Evolutionary conservation across 2,888 invertebrate species (phyloP).

Genomic region (Macrosiphum euphorbiae): DNA sequence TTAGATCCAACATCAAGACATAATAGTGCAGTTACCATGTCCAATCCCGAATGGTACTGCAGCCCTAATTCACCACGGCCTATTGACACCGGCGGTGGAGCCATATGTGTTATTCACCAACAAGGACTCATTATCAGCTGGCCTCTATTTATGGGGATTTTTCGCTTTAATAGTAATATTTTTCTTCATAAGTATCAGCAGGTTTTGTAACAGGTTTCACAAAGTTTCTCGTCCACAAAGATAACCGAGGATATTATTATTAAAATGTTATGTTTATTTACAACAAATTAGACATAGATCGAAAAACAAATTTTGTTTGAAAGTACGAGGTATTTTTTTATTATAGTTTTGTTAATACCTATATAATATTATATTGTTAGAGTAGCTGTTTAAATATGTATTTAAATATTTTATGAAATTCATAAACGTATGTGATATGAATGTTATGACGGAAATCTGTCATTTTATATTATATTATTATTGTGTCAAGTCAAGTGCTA

Average conservation of each 20-base stretch:
- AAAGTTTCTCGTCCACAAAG: slow-evolving; percentile 52
- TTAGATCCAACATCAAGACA: slow-evolving; percentile 87
- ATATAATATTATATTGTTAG: slow-evolving; percentile 13
- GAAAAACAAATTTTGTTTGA: slow-evolving; percentile 14
- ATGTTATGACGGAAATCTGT: background rate
- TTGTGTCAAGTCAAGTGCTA: slow-evolving; percentile 36
- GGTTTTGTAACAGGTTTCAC: slow-evolving; percentile 62
- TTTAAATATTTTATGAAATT: slow-evolving; percentile 15
- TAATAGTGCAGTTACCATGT: slow-evolving; percentile 86
- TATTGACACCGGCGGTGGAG: slow-evolving; percentile 63
- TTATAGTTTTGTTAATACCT: slow-evolving; percentile 33
- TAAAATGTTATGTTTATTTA: slow-evolving; percentile 2
- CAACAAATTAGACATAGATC: slow-evolving; percentile 3
- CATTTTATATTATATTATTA: background rate
- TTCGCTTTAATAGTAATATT: slow-evolving; percentile 62
- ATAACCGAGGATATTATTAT: slow-evolving; percentile 22
- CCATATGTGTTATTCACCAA: slow-evolving; percentile 60
- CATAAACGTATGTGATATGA: slow-evolving; percentile 34
- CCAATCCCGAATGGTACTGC: slow-evolving; percentile 83
- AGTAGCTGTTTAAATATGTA: slow-evolving; percentile 1
- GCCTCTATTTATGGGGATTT: slow-evolving; percentile 60
- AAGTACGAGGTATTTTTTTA: slow-evolving; percentile 42
- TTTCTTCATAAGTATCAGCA: slow-evolving; percentile 62
- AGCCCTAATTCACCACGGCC: slow-evolving; percentile 68
- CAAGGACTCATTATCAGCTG: slow-evolving; percentile 59